These are phyloP conservation scores for Panopea generosa DNA, from an alignment of 2,888 invertebrate species.

Conservation along the genomic window DNA sequence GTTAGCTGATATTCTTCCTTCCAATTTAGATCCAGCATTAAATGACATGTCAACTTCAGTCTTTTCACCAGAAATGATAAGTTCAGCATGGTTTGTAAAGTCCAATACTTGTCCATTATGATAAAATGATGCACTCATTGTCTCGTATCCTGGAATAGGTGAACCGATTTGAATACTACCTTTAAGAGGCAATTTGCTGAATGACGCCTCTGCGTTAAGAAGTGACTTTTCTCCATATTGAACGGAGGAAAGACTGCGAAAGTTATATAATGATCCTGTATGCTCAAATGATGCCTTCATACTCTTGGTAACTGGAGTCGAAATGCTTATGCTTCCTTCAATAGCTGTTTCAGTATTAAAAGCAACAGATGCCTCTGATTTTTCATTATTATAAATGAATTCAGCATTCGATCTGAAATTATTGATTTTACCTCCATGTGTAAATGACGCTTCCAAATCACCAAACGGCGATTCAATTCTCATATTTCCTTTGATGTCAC, in stretches of 20 bases:
- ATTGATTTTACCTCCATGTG: conserved; percentile 1
- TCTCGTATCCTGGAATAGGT: conserved; percentile 7
- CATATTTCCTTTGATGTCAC: not conserved
- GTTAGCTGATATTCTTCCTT: conserved; percentile 28
- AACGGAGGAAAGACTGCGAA: conserved; percentile 7
- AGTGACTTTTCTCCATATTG: conserved; percentile 19
- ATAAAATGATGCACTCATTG: conserved; percentile 27
- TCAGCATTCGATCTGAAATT: conserved; percentile 36
- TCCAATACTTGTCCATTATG: conserved; percentile 36
- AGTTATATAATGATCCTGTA: conserved; percentile 39
- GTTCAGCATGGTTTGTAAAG: conserved; percentile 50
- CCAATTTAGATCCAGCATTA: conserved; percentile 48
- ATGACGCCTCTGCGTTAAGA: conserved; percentile 15
- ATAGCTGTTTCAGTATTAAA: conserved; percentile 22
- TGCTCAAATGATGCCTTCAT: conserved; percentile 38
- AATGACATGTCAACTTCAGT: conserved; percentile 61
- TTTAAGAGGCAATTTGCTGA: conserved; percentile 4
- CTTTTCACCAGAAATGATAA: conserved; percentile 38
- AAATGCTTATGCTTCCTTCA: conserved; percentile 9
- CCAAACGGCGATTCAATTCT: not conserved
- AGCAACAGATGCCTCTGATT: conserved; percentile 46
- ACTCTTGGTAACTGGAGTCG: conserved; percentile 1
- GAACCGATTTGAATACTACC: not conserved
- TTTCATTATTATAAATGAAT: conserved; percentile 26
- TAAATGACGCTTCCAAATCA: not conserved